Base-by-base conservation (phyloP, 2,888 invertebrate genomes). In the Spatulosminthurus flaviceps region DNA sequence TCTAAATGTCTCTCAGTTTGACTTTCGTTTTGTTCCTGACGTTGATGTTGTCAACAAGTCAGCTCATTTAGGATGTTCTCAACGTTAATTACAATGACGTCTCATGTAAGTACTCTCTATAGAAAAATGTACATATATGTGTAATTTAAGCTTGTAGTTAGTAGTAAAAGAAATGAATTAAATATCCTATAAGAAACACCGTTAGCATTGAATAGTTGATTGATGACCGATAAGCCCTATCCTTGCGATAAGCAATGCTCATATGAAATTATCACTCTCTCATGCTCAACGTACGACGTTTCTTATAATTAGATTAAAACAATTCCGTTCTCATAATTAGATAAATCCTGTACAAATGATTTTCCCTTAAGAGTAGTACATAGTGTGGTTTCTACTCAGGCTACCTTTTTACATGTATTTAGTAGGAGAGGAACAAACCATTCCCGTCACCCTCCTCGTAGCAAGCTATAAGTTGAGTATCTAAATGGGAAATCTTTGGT, bases 301-400 rank as follows among this genome's bases (percentile, higher is more conserved):
- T 64, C 22, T 24, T 64, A 11, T 64, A 64, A 64, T 64, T 64
- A 64, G 26, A 64, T 64, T 64, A 64, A 64, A 64, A 64, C 64
- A 64, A 64, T 64, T 64, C 64, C 64, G 26, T 26, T 64, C 64
- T n/a, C 21, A 74, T 74, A 61, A 61, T 61, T 74, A 61, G 34
- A 34, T 13, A 74, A 61, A 64, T 61, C 74, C 61, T 74, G 29
- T 74, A 61, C 74, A 74, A 74, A 74, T 74, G 61, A 74, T 74
- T 74, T 74, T 21, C 41, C 60, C 29, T 74, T 41, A 19, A n/a
- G n/a, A n/a, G n/a, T n/a, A n/a, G n/a, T n/a, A 64, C 21, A 64
- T 21, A 64, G 19, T 64, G 26, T n/a, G n/a, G n/a, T n/a, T n/a
- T n/a, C n/a, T n/a, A n/a, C n/a, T n/a, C n/a, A n/a, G n/a, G n/a